Evolutionary conservation across 2,888 invertebrate species (phyloP).

Genomic region (Chaetogeoica ovagalla): DNA sequence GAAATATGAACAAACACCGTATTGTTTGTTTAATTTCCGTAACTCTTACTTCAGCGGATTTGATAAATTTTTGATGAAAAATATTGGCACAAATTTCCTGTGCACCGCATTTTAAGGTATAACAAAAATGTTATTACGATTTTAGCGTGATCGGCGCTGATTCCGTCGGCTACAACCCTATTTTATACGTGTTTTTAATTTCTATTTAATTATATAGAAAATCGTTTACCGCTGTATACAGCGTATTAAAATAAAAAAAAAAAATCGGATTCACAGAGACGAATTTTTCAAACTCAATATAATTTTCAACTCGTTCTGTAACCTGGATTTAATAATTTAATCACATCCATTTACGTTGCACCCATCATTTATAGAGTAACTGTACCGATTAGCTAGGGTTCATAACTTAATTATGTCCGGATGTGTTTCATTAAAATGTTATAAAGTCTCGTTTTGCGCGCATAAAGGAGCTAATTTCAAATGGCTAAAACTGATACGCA

Average conservation of each 20-base stretch:
- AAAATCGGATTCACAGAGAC: not conserved
- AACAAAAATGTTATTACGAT: no score
- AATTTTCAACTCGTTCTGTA: conserved; percentile 11
- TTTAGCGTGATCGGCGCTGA: no score
- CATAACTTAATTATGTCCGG: conserved; percentile 49
- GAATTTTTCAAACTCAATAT: not conserved
- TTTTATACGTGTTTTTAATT: not conserved
- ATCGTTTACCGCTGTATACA: not conserved
- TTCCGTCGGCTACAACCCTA: not conserved
- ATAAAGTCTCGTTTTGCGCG: conserved; percentile 38
- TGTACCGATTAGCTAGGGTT: conserved; percentile 31
- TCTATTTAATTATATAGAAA: not conserved
- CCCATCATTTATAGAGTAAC: conserved; percentile 28
- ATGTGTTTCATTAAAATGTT: conserved; percentile 43
- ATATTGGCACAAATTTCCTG: no score
- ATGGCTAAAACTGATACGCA: conserved; percentile 18
- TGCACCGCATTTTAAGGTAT: no score
- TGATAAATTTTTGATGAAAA: no score
- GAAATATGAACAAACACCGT: no score
- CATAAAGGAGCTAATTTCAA: conserved; percentile 46
- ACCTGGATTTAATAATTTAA: conserved; percentile 40
- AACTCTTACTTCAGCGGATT: no score
- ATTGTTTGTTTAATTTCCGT: no score
- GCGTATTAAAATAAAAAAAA: not conserved
- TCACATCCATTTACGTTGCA: conserved; percentile 26